Base-by-base conservation (phyloP, 2,113 vertebrate species). In the Austrofundulus limnaeus region DNA sequence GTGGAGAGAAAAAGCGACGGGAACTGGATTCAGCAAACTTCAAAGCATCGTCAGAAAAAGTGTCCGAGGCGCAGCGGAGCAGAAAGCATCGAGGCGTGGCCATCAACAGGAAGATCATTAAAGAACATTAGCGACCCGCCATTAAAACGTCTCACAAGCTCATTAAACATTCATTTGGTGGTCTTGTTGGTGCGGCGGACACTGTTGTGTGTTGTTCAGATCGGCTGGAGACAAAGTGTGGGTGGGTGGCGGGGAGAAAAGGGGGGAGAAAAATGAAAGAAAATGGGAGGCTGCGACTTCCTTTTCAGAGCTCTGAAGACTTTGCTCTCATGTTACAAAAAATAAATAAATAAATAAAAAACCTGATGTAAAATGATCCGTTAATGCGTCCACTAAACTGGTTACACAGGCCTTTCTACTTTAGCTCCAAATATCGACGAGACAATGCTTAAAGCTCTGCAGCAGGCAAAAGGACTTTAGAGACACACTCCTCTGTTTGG, bases 81-180 rank as follows among this genome's bases (percentile, higher is more conserved):
- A 94, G 92, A 93, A 94, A 79, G 75, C 94, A 92, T 93, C 91
- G 92, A 95, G 94, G 94, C 92, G 94, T 92, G 94, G 94, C 91
- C 91, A 91, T 90, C 65, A 93, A 92, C 94, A 94, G 93, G 93
- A 93, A 94, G 94, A 96, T 96, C 95, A 95, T 98, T 96, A 97
- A 91, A 94, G 95, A 94, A 94, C 95, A 96, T 99, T 96, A 98
- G 94, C 93, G 94, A 95, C 94, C 94, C 93, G 88, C 95, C 94
- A 96, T 98, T 96, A 96, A 92, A 94, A 95, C 94, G 95, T 93
- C 93, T 92, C 93, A 93, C 94, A 89, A 57, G 92, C 89, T 95
- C 96, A 98, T 99, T 95, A 98, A 98, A 96, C 93, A 96, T 99
- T 96, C 92, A 98, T 99, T 88, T 92, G 63, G 91, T 89, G 92